These are phyloP conservation scores for Polypterus bichir DNA, from an alignment of 2,113 vertebrate species.

Conservation along the genomic window DNA sequence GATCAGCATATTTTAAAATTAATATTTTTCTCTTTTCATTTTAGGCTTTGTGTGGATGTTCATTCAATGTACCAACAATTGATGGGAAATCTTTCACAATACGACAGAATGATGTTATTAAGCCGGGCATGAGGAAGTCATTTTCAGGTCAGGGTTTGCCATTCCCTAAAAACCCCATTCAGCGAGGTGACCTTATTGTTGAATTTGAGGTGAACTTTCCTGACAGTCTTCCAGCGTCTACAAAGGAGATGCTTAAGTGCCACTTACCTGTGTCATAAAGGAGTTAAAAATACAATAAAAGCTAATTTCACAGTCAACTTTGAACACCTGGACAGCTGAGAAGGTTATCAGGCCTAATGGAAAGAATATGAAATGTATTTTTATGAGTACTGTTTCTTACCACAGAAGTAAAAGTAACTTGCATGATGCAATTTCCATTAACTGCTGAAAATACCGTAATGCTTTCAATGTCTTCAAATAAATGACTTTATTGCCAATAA, in stretches of 20 bases:
- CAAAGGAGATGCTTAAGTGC: constrained; percentile 88
- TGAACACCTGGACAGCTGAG: constrained; percentile 12
- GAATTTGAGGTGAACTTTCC: constrained; percentile 94
- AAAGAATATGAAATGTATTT: constrained; percentile 50
- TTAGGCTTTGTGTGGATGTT: constrained; percentile 90
- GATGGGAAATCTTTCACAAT: constrained; percentile 89
- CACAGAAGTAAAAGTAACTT: background rate
- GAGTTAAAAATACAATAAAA: constrained; percentile 2
- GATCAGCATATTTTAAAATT: constrained; percentile 6
- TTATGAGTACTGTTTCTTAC: constrained; percentile 19
- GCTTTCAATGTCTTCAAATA: too few relatives aligned
- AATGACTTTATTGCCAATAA: too few relatives aligned
- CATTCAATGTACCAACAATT: constrained; percentile 87
- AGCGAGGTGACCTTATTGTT: constrained; percentile 89
- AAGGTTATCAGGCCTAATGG: constrained; percentile 27
- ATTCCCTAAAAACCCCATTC: constrained; percentile 84
- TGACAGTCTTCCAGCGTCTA: constrained; percentile 72
- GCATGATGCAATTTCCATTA: constrained; percentile 37
- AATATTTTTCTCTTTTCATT: constrained; percentile 19
- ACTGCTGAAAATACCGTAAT: too few relatives aligned
- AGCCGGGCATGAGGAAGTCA: constrained; percentile 87
- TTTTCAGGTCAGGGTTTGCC: constrained; percentile 90
- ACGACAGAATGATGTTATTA: constrained; percentile 89
- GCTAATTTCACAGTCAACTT: constrained; percentile 1
- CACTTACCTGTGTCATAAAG: constrained; percentile 83